A percentile compares a stretch with the other conserved stretches of the same genome.
Conservation (phyloP, 2,113 vertebrate species). For the Paramormyrops kingsleyae region DNA sequence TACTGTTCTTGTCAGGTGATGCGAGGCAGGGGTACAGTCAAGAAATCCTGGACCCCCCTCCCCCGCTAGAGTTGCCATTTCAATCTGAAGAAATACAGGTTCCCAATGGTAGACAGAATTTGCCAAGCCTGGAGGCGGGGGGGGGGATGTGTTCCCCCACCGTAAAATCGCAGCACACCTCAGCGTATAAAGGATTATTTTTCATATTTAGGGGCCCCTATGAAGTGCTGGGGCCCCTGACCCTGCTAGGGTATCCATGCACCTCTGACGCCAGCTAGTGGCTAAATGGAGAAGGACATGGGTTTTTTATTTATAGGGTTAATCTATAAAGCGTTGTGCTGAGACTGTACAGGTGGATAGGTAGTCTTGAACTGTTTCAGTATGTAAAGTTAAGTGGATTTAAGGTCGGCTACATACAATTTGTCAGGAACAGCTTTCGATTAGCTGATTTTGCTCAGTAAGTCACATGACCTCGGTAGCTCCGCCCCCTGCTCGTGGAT, state of each 20-base stretch:
- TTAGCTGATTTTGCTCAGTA: neutral
- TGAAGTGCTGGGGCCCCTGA: neutral
- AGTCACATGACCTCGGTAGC: neutral
- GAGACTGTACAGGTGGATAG: neutral
- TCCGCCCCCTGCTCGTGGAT: neutral
- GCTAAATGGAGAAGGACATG: neutral
- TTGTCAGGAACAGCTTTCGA: neutral
- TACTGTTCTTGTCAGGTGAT: neutral
- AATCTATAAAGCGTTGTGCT: neutral
- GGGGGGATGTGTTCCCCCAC: neutral
- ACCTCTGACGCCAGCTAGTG: neutral
- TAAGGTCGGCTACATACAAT: neutral
- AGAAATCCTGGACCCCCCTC: neutral
- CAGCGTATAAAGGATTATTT: neutral
- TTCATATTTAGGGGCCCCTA: neutral
- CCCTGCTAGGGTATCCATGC: neutral
- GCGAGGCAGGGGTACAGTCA: neutral
- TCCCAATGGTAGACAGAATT: neutral
- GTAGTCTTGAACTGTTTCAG: neutral
- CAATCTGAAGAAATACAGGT: neutral
- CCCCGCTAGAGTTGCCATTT: neutral
- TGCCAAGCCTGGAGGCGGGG: neutral
- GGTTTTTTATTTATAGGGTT: neutral
- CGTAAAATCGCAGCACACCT: neutral
- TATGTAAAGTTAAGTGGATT: neutral